phyloP scores from a whole-genome alignment of 1,140 invertebrate genomes.

The Dinoponera quadriceps region DNA sequence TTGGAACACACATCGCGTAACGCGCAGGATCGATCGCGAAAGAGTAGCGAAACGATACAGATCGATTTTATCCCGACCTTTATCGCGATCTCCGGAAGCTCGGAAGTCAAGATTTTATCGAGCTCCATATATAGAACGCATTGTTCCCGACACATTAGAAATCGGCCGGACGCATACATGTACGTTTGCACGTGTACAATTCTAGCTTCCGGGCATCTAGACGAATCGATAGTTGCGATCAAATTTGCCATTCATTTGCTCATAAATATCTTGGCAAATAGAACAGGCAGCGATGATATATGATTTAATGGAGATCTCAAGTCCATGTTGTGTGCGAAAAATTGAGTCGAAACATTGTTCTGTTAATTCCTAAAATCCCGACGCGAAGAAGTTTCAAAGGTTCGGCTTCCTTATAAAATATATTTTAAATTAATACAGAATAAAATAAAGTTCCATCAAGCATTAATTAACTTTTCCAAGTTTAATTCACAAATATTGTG shows the following conservation, averaged over 20 bases:
- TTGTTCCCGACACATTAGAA: not conserved
- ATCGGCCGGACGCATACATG: not conserved
- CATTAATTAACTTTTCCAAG: no score
- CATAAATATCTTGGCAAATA: not conserved
- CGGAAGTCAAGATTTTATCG: constrained; percentile 20
- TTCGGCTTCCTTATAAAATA: no score
- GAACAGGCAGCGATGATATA: not conserved
- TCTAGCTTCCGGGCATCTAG: not conserved
- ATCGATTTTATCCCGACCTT: constrained; percentile 9
- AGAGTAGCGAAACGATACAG: not conserved
- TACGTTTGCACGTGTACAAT: constrained; percentile 6
- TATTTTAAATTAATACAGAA: no score
- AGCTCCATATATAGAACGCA: not conserved
- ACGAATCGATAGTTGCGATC: constrained; percentile 6
- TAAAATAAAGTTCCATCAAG: no score
- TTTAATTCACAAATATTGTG: no score
- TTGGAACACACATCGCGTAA: not conserved
- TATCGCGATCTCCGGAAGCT: no score
- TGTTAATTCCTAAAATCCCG: no score
- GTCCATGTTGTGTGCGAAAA: no score
- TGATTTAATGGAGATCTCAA: not conserved
- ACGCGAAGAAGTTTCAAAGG: no score
- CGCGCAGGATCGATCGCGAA: constrained; percentile 31
- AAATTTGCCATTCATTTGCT: not conserved
- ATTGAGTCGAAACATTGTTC: no score